phyloP scores from a whole-genome alignment of 2,113 vertebrate species.

The Pantherophis guttatus region DNA sequence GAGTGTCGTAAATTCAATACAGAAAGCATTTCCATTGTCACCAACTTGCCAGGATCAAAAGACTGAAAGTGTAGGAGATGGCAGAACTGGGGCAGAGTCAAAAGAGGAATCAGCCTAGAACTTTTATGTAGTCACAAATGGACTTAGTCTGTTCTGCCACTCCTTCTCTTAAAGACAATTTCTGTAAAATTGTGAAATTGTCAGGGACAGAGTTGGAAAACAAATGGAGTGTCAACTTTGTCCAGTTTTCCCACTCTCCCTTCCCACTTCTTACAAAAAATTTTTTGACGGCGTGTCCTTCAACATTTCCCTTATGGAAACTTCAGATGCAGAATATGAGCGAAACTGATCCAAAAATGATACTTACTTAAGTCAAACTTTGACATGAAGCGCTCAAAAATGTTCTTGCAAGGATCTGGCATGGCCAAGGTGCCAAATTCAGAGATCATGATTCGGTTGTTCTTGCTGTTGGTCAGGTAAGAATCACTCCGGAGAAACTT shows the following conservation, averaged over 20 bases:
- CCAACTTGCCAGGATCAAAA: background rate
- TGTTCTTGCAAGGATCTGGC: slow-evolving; percentile 89
- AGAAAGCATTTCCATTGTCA: slow-evolving; percentile 20
- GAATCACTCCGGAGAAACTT: slow-evolving; percentile 83
- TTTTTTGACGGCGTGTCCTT: background rate
- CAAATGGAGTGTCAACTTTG: background rate
- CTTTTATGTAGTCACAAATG: background rate
- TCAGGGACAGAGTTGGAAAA: background rate
- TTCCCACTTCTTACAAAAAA: background rate
- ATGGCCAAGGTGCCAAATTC: slow-evolving; percentile 89
- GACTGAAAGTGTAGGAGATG: background rate
- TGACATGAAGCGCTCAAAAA: slow-evolving; percentile 87
- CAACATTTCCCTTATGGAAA: background rate
- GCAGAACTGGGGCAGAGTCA: background rate
- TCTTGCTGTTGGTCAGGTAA: slow-evolving; percentile 77
- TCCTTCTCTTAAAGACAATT: background rate
- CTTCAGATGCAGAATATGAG: accelerated
- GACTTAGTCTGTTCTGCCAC: background rate
- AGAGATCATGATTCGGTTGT: slow-evolving; percentile 81
- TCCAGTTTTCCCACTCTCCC: background rate
- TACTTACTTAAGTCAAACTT: slow-evolving; percentile 81
- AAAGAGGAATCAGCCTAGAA: background rate
- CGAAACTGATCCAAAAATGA: background rate
- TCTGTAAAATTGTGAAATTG: background rate
- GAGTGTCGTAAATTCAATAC: background rate